Base-by-base conservation (phyloP, 2,888 invertebrate genomes). In the Cryptus armator region DNA sequence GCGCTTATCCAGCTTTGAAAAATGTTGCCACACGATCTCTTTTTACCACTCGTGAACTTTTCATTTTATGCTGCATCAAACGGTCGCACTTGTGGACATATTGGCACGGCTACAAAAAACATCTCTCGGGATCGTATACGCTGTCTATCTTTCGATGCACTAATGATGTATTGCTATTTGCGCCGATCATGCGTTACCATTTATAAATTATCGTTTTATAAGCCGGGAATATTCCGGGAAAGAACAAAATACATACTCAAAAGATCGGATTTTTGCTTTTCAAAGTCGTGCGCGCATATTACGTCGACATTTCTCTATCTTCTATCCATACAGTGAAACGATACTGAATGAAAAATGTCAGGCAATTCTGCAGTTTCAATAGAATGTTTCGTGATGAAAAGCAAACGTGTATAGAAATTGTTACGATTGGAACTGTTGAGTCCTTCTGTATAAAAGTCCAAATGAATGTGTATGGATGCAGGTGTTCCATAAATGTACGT, bases 151-250 rank as follows among this genome's bases (percentile, higher is more conserved):
- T 48, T n/a, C n/a, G 3, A 48, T 1, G 12, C 48, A 48, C n/a
- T n/a, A n/a, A 48, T 4, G 9, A 48, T 48, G 48, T 48, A 48
- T n/a, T n/a, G 48, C 48, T 0, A 48, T 48, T 48, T n/a, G n/a
- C 10, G 48, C 9, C 9, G 14, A 46, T 10, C 6, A 14, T 46
- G 46, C 46, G 46, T 46, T 14, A 16, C 68, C 67, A 67, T 67
- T 67, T 46, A 77, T 68, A 37, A 68, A 77, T 64, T 56, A 48
- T 67, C 67, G 67, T 77, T 68, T 77, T 67, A 77, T 77, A 29
- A 43, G 51, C 24, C n/a, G 77, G 68, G 59, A 77, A 53, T 53
- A 67, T 68, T 67, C 59, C 3, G 48, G 48, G 12, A 10, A 48
- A 10, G 48, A 7, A 48, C 48, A 3, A 48, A 48, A 48, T n/a